Evolutionary conservation across 2,888 invertebrate genomes (phyloP), one percentile per base, ranked within the genome.

Genomic region (Ligdia adustata): DNA sequence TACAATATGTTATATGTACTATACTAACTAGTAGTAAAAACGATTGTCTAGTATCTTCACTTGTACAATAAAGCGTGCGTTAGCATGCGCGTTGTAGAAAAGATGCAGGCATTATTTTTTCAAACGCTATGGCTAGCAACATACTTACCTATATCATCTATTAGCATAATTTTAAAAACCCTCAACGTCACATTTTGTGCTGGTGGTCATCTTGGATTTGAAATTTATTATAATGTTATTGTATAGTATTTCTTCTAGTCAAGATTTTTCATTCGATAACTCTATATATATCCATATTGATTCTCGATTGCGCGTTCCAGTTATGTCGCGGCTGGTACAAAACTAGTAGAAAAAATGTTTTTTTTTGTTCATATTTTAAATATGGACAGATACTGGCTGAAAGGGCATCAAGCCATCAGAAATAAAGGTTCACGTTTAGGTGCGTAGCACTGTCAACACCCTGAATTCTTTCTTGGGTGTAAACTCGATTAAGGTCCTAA

Each of bases 1-100:
- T 16, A 22, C 7, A 1, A 4, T n/a, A 22, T 6, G 7, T 22
- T 22, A n/a, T 22, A 22, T 22, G n/a, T n/a, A 16, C 16, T 22
- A 3, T 16, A 16, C 3, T 16, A 4, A 16, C 16, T 16, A 5
- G 16, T 5, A 16, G n/a, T 22, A 27, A 11, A 24, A 31, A 15
- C 14, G 9, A 27, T 12, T 24, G 5, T n/a, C 13, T 6, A 5
- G 13, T n/a, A 15, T 24, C 38, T 26, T 12, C 29, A 31, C 31
- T 44, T 44, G 37, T 44, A 44, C 37, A 37, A 12, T 16, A 9
- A 5, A 9, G 18, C 31, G 18, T 32, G 32, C 37, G 16, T 16
- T 38, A 9, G 32, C 31, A 32, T 32, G 26, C 24, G 1, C 12
- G 3, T 32, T 44, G 31, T 40, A 40, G 40, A 40, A 32, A 14